A percentile compares a stretch with the other conserved stretches of the same genome.
Evolutionary conservation across 1,140 invertebrate genomes (phyloP).

Genomic region (Orius insidiosus): DNA sequence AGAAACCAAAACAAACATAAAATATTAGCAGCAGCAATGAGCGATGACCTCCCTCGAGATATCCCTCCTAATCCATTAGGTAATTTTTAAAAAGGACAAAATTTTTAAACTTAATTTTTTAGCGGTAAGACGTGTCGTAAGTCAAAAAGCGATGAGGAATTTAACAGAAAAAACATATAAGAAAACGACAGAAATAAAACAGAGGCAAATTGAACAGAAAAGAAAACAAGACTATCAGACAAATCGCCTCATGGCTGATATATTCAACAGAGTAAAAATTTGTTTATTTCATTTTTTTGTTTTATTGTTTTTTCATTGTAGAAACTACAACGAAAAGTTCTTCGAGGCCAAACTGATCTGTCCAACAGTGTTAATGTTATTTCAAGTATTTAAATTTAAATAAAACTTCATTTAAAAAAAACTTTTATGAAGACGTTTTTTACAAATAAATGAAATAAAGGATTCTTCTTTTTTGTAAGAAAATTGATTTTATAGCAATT

Average conservation of each 20-base stretch:
- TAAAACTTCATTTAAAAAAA: background rate
- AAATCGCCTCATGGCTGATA: slow-evolving; percentile 35
- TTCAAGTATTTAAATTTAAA: slow-evolving; percentile 10
- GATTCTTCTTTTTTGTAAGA: no score
- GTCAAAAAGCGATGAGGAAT: slow-evolving; percentile 28
- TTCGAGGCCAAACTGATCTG: slow-evolving; percentile 31
- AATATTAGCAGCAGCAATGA: slow-evolving; percentile 9
- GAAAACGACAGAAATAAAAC: slow-evolving; percentile 29
- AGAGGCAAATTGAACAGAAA: slow-evolving; percentile 28
- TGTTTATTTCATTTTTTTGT: background rate
- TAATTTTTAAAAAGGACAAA: no score
- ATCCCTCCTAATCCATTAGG: slow-evolving; percentile 10
- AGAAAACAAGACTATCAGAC: slow-evolving; percentile 30
- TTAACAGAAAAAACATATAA: slow-evolving; percentile 30
- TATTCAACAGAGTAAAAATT: slow-evolving; percentile 29
- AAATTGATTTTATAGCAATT: no score
- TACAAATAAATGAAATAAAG: slow-evolving; percentile 1
- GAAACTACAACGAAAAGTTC: slow-evolving; percentile 32
- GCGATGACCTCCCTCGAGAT: background rate
- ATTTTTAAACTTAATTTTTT: slow-evolving; percentile 7
- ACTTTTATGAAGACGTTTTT: background rate
- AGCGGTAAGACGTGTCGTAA: slow-evolving; percentile 26
- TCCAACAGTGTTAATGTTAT: slow-evolving; percentile 28
- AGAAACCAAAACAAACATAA: slow-evolving; percentile 16
- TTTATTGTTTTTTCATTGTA: slow-evolving; percentile 21